Base-by-base conservation (phyloP, 2,113 vertebrate species). In the Spilogale gracilis region DNA sequence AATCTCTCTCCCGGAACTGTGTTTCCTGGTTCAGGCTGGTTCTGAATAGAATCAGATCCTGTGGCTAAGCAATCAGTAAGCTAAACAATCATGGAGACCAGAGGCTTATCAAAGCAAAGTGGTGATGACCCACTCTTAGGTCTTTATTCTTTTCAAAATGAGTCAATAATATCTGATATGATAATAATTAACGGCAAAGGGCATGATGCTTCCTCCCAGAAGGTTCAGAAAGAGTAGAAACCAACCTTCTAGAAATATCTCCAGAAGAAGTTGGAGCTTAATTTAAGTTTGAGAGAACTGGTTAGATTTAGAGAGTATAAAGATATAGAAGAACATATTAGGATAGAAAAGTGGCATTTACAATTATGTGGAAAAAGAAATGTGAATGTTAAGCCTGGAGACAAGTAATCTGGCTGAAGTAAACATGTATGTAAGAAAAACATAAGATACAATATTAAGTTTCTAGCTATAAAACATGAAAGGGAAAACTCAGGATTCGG, bases 1-100 rank as follows among this genome's bases (percentile, higher is more conserved):
- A 95, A 93, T 98, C 96, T 95, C 54, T 96, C 79, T 98, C 98
- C 95, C 63, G 85, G 96, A 98, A 95, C 98, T 94, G 14, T 43
- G 38, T 30, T 97, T 98, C 98, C 98, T 97, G 98, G 76, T 97
- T 97, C 73, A 48, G 85, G 87, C 67, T 54, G 60, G 61, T 60
- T 97, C 87, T 69, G 88, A 97, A 94, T 93, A 21, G 32, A 95
- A 71, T 89, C 91, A 79, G 89, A 97, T 83, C 80, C 89, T 84
- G 54, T 86, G 56, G 79, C 78, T 79, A 79, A 38, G 94, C 79
- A 97, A 97, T 92, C 32, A 96, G 91, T 56, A 88, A 94, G 50
- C 56, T 94, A 89, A 56, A 76, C 21, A 97, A 73, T 74, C 27
- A 25, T 9, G 30, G 67, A 67, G 73, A 90, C 43, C 18, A 89